Conservation (phyloP, 2,888 invertebrate species). For the Falcaria lacertinaria region DNA sequence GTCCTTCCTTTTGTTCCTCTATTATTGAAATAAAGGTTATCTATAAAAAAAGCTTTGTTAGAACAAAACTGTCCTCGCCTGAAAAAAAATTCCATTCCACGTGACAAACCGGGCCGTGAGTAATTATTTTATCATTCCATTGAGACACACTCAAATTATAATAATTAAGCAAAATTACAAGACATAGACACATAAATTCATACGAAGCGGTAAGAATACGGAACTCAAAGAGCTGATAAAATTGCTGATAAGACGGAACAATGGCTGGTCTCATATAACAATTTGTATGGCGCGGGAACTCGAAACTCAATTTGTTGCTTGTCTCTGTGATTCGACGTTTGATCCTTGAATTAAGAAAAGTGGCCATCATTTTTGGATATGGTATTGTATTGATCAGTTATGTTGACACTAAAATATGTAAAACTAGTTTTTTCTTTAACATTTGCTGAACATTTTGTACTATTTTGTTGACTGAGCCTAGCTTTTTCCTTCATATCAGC, state of each 20-base stretch:
- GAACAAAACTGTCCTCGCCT: neutral
- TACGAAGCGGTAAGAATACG: constrained; percentile 27
- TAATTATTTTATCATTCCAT: neutral
- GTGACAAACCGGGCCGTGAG: neutral
- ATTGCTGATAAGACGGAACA: constrained; percentile 47
- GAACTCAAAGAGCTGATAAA: constrained; percentile 40
- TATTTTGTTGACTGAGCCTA: no score
- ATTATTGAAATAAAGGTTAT: neutral
- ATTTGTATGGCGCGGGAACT: constrained; percentile 70
- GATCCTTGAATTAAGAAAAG: constrained; percentile 6
- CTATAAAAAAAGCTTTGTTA: neutral
- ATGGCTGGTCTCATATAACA: constrained; percentile 61
- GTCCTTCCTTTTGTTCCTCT: no score
- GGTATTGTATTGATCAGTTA: constrained; percentile 8
- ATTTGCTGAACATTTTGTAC: no score
- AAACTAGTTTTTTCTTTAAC: no score
- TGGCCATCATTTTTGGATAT: constrained; percentile 15
- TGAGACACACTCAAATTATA: neutral
- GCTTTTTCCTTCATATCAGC: no score
- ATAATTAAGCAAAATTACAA: constrained; percentile 5
- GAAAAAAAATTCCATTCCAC: neutral
- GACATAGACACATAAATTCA: constrained; percentile 15
- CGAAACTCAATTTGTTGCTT: constrained; percentile 58
- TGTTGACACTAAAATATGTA: no score
- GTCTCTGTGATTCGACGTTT: constrained; percentile 50